Conservation (phyloP, 2,797 vertebrate species). For the Chaenodraco wilsoni region DNA sequence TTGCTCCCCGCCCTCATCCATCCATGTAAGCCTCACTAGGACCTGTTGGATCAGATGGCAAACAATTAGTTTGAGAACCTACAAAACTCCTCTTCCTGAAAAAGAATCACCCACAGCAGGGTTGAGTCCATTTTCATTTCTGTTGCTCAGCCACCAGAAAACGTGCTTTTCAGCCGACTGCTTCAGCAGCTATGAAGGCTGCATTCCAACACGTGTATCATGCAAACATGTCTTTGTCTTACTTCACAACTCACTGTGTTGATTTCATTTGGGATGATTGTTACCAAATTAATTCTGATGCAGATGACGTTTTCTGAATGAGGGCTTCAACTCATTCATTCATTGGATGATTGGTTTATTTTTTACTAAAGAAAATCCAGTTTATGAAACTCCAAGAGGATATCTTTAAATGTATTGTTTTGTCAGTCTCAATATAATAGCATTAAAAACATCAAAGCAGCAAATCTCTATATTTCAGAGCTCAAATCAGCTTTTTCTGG, state of each 20-base stretch:
- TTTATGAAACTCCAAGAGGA: too few species aligned
- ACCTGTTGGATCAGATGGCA: slow-evolving; percentile 39
- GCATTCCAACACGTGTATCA: not conserved
- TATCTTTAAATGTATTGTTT: too few species aligned
- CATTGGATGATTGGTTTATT: too few species aligned
- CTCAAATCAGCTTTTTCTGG: too few species aligned
- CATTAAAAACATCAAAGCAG: too few species aligned
- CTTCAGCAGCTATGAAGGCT: not conserved
- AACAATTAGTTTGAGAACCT: slow-evolving; percentile 30
- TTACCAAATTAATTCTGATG: not conserved
- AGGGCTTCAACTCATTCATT: too few species aligned
- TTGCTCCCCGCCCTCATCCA: slow-evolving; percentile 28
- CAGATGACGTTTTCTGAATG: not conserved
- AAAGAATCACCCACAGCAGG: slow-evolving; percentile 1
- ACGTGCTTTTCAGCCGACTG: not conserved
- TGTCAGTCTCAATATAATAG: too few species aligned
- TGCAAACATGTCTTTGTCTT: not conserved
- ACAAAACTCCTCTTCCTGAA: slow-evolving; percentile 31
- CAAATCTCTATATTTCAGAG: too few species aligned
- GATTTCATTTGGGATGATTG: not conserved
- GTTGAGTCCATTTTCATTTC: slow-evolving; percentile 15
- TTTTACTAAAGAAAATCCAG: too few species aligned
- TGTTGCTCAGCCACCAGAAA: slow-evolving; percentile 16
- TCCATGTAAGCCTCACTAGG: slow-evolving; percentile 15
- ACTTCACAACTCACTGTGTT: not conserved